Evolutionary conservation across 1,140 invertebrate species (phyloP).

Genomic region (Drosophila erecta): DNA sequence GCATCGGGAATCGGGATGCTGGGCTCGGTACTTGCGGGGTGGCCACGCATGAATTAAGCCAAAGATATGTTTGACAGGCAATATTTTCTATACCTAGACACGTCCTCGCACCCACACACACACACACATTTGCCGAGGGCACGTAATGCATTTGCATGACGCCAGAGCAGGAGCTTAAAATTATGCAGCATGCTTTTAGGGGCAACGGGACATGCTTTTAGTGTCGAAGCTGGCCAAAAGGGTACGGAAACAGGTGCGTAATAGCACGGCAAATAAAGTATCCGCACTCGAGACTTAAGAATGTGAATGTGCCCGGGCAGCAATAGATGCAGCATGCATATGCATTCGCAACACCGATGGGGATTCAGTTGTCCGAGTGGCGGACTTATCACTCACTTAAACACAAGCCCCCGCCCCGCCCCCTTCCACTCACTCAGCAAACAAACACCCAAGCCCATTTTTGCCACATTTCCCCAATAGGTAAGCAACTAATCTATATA

Average conservation of each 20-base stretch:
- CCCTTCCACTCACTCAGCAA: not conserved
- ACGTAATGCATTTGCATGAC: constrained; percentile 58
- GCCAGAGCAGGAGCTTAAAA: constrained; percentile 36
- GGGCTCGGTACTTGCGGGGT: constrained; percentile 6
- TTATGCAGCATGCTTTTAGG: constrained; percentile 52
- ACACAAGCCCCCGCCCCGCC: not conserved
- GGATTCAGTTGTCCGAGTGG: constrained; percentile 31
- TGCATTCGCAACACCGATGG: constrained; percentile 10
- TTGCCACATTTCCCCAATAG: not conserved
- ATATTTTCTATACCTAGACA: constrained; percentile 39
- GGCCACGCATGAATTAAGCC: constrained; percentile 62
- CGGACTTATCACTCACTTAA: constrained; percentile 32
- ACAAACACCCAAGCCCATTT: not conserved
- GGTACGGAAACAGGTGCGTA: constrained; percentile 1
- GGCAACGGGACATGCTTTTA: constrained; percentile 28
- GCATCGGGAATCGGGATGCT: constrained; percentile 5
- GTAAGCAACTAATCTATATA: constrained; percentile 28
- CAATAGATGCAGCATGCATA: constrained; percentile 14
- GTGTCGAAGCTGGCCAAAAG: not conserved
- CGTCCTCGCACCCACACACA: not conserved
- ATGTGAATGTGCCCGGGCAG: not conserved
- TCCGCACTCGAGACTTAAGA: not conserved
- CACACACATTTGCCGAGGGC: constrained; percentile 22
- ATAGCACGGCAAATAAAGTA: not conserved
- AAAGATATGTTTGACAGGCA: constrained; percentile 65